Conservation (phyloP, 2,797 vertebrate genomes). For the Euphonia xanthogaster region DNA sequence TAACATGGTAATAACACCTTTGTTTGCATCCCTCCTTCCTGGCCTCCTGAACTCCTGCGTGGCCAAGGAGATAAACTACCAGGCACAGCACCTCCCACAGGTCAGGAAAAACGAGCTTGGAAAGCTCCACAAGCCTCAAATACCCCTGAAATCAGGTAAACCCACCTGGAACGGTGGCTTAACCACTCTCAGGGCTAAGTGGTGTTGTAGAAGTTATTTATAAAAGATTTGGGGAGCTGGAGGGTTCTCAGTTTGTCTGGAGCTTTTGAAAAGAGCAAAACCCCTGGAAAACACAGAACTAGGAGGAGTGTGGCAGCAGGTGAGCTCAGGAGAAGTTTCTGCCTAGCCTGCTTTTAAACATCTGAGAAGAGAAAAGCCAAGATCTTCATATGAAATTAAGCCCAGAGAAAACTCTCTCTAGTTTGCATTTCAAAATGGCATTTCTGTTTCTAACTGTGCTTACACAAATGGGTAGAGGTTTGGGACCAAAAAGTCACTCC, state of each 20-base stretch:
- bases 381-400: neutral
- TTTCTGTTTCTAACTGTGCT: neutral
- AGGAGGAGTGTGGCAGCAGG: neutral
- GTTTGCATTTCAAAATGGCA: neutral
- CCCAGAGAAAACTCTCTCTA: neutral
- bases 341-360: neutral
- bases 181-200: neutral
- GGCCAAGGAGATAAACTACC: neutral
- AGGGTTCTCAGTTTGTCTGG: accelerated
- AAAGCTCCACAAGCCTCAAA: accelerated
- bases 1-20: conserved; percentile 21
- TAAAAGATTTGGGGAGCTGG: neutral
- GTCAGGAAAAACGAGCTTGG: neutral
- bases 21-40: conserved; percentile 9
- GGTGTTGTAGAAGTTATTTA: neutral
- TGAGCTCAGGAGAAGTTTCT: neutral
- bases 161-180: accelerated
- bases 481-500: neutral
- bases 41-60: neutral
- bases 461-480: neutral
- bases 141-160: neutral
- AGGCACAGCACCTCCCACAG: neutral
- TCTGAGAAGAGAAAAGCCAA: neutral
- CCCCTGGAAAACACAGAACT: neutral
- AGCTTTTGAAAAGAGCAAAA: neutral